phyloP scores from a whole-genome alignment of 2,888 invertebrate genomes.

The Hedychridium roseum region DNA sequence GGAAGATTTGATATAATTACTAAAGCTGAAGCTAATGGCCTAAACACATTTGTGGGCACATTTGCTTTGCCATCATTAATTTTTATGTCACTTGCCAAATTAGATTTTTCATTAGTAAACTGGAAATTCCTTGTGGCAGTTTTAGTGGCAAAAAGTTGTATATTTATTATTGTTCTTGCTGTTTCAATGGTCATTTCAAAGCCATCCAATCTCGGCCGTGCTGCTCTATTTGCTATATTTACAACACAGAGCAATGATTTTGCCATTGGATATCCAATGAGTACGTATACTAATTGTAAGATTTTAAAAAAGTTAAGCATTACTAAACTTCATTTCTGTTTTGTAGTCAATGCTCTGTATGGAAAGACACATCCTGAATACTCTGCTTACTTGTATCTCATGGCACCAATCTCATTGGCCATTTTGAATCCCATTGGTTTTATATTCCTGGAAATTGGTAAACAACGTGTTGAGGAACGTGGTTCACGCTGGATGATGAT shows the following conservation, averaged over 20 bases:
- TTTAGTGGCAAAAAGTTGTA: slow-evolving; percentile 82
- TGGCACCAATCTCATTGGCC: slow-evolving; percentile 93
- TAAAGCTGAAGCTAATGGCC: slow-evolving; percentile 85
- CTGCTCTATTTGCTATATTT: slow-evolving; percentile 93
- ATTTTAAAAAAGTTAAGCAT: background rate
- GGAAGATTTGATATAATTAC: slow-evolving; percentile 85
- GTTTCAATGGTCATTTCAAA: slow-evolving; percentile 82
- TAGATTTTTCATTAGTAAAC: slow-evolving; percentile 85
- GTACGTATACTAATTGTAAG: slow-evolving; percentile 68
- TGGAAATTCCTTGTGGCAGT: slow-evolving; percentile 91
- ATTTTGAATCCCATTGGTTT: slow-evolving; percentile 93
- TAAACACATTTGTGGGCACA: slow-evolving; percentile 91
- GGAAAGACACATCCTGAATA: slow-evolving; percentile 87
- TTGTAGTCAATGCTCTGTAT: slow-evolving; percentile 85
- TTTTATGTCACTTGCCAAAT: slow-evolving; percentile 85
- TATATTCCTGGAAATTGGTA: slow-evolving; percentile 84
- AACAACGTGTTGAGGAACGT: slow-evolving; percentile 62
- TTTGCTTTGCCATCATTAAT: slow-evolving; percentile 93
- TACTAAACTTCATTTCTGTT: background rate
- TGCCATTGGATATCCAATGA: slow-evolving; percentile 94
- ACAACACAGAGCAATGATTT: slow-evolving; percentile 98
- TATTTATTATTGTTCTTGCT: slow-evolving; percentile 82
- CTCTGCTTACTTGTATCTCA: slow-evolving; percentile 87
- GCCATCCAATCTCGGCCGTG: slow-evolving; percentile 82
- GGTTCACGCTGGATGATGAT: slow-evolving; percentile 40